Evolutionary conservation across 2,797 vertebrate species (phyloP), one percentile per base, ranked within the genome.

Genomic region (Premnoplex brunnescens): DNA sequence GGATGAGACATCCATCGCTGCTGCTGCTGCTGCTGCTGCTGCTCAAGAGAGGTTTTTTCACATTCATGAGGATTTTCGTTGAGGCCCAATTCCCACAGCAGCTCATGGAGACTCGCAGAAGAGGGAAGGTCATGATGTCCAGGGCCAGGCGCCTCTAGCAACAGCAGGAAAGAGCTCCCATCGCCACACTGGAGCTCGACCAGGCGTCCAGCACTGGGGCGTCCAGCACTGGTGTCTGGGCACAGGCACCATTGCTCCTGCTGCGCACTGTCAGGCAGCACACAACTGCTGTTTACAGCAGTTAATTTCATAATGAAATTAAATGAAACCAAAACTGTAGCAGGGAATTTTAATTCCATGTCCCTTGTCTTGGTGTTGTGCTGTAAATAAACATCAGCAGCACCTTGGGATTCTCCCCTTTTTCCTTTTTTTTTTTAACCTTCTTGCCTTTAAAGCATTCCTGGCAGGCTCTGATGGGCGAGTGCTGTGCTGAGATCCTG

Each of bases 171-270:
- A 26, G 58, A 48, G 67, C 67, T 75, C 15, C 62, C 60, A 5
- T 1, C 0, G 0, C 37, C 7, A 5, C 4, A 5, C 11, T 1
- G 3, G 49, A 12, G 30, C 9, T 93, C 36, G 66, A 14, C 27
- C 2, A 3, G 12, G 37, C n/a, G 28, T 59, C 62, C 44, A 37
- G 52, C 62, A 32, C 54, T 15, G 10, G 28, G 46, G 6, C 8
- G 49, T 37, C 66, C 52, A 18, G 72, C 6, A 9, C 83, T 2
- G 2, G 44, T 51, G 39, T 7, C 60, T 32, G 77, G 78, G 28
- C 9, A 0, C 1, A 3, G 55, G 79, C 14, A 41, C 39, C 14
- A 21, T 11, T 2, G 12, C 51, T 78, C 55, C 67, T 1, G 1
- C 36, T 1, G 7, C 5, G 39, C 76, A 51, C 8, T 2, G 2